Conservation (phyloP, 2,888 invertebrate species). For the Chloromyia formosa region DNA sequence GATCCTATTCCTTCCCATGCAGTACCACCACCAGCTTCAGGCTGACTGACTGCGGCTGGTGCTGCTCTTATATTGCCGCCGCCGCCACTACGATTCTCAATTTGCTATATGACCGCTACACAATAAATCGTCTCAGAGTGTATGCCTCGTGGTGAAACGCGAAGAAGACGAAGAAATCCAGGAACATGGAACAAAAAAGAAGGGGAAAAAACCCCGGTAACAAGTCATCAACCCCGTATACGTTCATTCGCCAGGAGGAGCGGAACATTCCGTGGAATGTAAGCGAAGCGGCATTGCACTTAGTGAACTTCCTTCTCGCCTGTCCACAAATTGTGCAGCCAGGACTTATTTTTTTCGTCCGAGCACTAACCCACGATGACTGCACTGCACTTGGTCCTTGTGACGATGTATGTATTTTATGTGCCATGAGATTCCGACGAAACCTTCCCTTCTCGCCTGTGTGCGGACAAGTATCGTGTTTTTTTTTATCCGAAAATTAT, state of each 20-base stretch:
- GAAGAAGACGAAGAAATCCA: not conserved
- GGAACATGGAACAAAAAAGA: not conserved
- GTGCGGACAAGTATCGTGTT: not conserved
- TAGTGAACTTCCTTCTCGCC: slow-evolving; percentile 38
- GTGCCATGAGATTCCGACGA: not conserved
- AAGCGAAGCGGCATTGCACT: slow-evolving; percentile 29
- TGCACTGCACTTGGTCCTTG: not conserved
- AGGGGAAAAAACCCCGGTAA: not conserved
- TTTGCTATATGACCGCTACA: not conserved
- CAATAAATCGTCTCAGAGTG: slow-evolving; percentile 2
- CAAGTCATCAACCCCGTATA: slow-evolving; percentile 33
- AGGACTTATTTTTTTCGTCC: not conserved
- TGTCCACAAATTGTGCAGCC: slow-evolving; percentile 34
- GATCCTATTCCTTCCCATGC: not conserved
- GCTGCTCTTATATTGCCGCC: not conserved
- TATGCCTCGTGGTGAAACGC: not conserved
- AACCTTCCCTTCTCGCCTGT: not conserved
- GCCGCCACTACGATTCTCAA: not conserved
- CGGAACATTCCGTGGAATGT: slow-evolving; percentile 1
- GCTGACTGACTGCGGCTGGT: not conserved
- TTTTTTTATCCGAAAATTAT: not conserved
- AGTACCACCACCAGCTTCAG: not conserved
- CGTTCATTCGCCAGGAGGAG: not conserved
- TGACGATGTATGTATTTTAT: no score
- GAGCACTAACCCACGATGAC: not conserved